Evolutionary conservation across 2,797 vertebrate species (phyloP).

Genomic region (Brotula barbata): DNA sequence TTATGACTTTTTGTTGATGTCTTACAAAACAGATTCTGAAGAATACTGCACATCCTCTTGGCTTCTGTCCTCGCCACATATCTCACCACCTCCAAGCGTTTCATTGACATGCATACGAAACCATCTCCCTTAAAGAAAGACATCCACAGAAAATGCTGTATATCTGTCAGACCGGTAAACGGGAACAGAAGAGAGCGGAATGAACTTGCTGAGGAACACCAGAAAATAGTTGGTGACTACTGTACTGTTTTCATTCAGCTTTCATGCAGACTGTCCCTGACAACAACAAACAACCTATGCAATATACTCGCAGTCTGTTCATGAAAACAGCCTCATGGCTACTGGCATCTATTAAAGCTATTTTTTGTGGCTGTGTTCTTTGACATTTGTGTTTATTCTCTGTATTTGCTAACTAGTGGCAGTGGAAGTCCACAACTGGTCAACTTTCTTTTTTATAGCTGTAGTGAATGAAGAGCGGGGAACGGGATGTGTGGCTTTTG

Average conservation of each 20-base stretch:
- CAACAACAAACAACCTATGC: slow-evolving; percentile 72
- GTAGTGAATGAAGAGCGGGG: too few relatives aligned
- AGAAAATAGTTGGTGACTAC: slow-evolving; percentile 30
- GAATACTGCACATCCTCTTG: too few relatives aligned
- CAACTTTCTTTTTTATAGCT: not conserved
- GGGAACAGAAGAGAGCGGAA: slow-evolving; percentile 32
- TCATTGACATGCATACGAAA: slow-evolving; percentile 28
- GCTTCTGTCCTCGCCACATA: too few relatives aligned
- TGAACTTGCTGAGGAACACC: slow-evolving; percentile 31
- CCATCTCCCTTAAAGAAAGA: slow-evolving; percentile 10
- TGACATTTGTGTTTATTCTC: slow-evolving; percentile 34
- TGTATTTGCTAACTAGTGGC: slow-evolving; percentile 20
- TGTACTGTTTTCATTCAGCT: slow-evolving; percentile 51
- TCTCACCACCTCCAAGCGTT: slow-evolving; percentile 33
- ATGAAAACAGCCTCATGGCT: slow-evolving; percentile 46
- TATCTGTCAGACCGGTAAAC: slow-evolving; percentile 15
- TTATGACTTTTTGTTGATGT: too few relatives aligned
- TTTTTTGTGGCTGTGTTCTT: slow-evolving; percentile 64
- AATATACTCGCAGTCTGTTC: slow-evolving; percentile 66
- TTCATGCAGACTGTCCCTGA: slow-evolving; percentile 57
- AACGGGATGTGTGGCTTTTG: too few relatives aligned
- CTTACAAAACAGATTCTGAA: too few relatives aligned
- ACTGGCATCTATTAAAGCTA: slow-evolving; percentile 68
- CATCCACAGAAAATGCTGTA: slow-evolving; percentile 18
- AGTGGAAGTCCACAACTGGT: not conserved